These are phyloP conservation scores for Oryzias dopingdopingensis DNA, from an alignment of 2,797 vertebrate genomes.

Conservation along the genomic window DNA sequence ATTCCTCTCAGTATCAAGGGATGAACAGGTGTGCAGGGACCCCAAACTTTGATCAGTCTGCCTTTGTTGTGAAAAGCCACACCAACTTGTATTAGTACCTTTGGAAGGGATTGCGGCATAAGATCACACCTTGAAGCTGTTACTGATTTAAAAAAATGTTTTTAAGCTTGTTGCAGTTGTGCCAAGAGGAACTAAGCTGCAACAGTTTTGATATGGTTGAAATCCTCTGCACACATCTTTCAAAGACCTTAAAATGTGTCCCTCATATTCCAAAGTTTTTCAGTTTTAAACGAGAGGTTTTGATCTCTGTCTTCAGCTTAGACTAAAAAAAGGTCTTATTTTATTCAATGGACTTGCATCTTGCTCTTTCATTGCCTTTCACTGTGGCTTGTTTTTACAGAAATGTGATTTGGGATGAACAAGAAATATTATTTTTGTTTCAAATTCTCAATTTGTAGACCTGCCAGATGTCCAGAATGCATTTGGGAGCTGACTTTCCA, in stretches of 20 bases:
- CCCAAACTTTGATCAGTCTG: constrained; percentile 55
- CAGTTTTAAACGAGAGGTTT: constrained; percentile 29
- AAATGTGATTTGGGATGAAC: constrained; percentile 6
- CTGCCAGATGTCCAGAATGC: constrained; percentile 34
- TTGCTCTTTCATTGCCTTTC: constrained; percentile 19
- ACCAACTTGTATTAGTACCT: constrained; percentile 45
- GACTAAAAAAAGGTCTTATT: constrained; percentile 17
- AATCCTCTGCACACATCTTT: constrained; percentile 38
- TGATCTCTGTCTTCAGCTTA: constrained; percentile 28
- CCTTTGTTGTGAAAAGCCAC: constrained; percentile 50
- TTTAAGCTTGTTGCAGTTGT: constrained; percentile 37
- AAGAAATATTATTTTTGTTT: constrained; percentile 25
- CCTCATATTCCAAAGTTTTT: constrained; percentile 24
- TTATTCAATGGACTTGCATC: constrained; percentile 14
- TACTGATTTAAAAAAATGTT: neutral
- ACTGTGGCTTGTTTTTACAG: constrained; percentile 16
- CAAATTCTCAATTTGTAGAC: constrained; percentile 35
- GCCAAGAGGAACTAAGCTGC: constrained; percentile 11
- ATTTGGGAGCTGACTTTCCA: constrained; percentile 16
- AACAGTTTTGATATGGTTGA: constrained; percentile 58
- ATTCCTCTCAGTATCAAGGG: constrained; percentile 53
- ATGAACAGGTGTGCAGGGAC: constrained; percentile 61
- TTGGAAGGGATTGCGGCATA: constrained; percentile 30
- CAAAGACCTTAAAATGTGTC: constrained; percentile 49
- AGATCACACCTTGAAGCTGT: constrained; percentile 20